phyloP scores from a whole-genome alignment of 2,797 vertebrate genomes.

The Pangasius krempfi region DNA sequence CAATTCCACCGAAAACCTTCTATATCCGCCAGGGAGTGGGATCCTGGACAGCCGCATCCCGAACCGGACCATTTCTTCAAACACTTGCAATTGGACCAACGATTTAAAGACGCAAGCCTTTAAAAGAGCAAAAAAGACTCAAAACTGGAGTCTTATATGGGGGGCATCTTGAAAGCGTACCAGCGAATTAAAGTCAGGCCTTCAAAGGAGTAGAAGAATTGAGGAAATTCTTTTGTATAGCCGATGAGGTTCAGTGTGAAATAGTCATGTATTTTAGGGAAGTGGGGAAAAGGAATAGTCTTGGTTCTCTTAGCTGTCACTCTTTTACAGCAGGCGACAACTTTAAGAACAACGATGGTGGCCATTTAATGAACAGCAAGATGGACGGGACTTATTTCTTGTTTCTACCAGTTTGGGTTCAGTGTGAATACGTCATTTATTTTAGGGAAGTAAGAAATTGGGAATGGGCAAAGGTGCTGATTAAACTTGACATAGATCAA shows the following conservation, averaged over 20 bases:
- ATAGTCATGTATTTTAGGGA: neutral
- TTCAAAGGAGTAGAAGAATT: neutral
- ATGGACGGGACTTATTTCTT: neutral
- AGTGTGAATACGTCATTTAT: neutral
- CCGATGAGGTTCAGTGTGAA: neutral
- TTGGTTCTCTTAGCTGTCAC: neutral
- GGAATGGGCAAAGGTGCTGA: neutral
- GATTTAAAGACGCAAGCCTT: conserved; percentile 74
- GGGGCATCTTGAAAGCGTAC: neutral
- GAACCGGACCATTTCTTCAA: conserved; percentile 91
- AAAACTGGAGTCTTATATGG: neutral
- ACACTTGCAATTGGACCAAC: conserved; percentile 80
- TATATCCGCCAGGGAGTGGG: conserved; percentile 65
- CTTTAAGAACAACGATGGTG: neutral
- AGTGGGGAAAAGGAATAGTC: neutral
- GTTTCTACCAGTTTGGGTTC: neutral
- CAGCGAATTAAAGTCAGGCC: neutral
- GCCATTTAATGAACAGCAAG: neutral
- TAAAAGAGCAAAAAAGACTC: conserved; percentile 39
- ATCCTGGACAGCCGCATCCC: conserved; percentile 60
- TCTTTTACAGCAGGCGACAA: neutral
- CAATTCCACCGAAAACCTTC: conserved; percentile 79
- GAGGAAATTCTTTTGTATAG: neutral
- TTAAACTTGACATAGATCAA: neutral
- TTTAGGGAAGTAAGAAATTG: neutral